Evolutionary conservation across 2,888 invertebrate genomes (phyloP).

Genomic region (Calameuta idolon): DNA sequence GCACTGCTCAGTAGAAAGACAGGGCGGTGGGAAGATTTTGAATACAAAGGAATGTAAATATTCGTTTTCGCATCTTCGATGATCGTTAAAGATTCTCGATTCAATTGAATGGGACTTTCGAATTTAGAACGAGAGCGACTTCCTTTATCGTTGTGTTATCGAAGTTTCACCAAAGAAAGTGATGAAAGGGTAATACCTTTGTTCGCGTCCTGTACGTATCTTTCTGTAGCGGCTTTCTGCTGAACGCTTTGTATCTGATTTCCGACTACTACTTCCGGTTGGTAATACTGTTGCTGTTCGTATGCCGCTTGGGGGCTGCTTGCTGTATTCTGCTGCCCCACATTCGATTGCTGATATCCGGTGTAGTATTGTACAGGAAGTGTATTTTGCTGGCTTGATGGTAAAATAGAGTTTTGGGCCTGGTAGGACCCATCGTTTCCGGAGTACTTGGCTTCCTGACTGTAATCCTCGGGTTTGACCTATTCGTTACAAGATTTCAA

Average conservation of each 20-base stretch:
- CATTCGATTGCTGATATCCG: constrained; percentile 39
- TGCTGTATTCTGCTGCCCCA: constrained; percentile 28
- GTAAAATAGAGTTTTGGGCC: constrained; percentile 22
- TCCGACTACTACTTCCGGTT: constrained; percentile 53
- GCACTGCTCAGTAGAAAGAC: not conserved
- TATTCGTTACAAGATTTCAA: not conserved
- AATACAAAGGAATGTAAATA: not conserved
- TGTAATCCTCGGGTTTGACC: constrained; percentile 40
- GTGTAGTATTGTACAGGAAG: constrained; percentile 32
- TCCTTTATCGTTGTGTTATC: not conserved
- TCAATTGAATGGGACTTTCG: not conserved
- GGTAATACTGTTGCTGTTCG: constrained; percentile 46
- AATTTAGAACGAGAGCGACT: not conserved
- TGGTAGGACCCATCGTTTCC: constrained; percentile 43
- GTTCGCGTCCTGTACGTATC: constrained; percentile 41
- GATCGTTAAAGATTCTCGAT: not conserved
- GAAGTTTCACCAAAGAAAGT: not conserved
- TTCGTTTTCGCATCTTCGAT: not conserved
- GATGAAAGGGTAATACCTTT: constrained; percentile 40
- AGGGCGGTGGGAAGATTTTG: not conserved
- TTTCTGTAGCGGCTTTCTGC: constrained; percentile 50
- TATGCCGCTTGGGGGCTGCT: constrained; percentile 27
- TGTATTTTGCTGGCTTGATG: constrained; percentile 25
- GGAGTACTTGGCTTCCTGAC: constrained; percentile 41
- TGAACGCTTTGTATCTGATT: constrained; percentile 54